A percentile compares a stretch with the other conserved stretches of the same genome.
Evolutionary conservation across 2,113 vertebrate species (phyloP).

Genomic region (Nothobranchius furzeri): DNA sequence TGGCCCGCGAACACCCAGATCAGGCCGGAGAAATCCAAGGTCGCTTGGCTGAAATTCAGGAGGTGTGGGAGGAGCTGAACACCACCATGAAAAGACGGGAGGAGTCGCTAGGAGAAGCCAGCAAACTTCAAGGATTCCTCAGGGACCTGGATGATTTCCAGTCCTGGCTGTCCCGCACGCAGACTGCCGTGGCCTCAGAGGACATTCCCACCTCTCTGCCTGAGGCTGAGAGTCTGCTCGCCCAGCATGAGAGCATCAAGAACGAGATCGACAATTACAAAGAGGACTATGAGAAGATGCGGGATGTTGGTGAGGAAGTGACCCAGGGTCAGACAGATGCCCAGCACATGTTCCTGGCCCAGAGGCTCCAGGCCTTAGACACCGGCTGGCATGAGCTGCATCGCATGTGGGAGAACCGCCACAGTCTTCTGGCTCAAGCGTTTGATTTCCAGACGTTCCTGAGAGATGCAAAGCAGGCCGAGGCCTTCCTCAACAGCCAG

Average conservation of each 20-base stretch:
- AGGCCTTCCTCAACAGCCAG: constrained; percentile 93
- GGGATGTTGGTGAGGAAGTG: constrained; percentile 87
- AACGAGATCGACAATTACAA: constrained; percentile 92
- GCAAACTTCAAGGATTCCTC: constrained; percentile 91
- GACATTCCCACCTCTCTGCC: constrained; percentile 88
- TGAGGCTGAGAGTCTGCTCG: constrained; percentile 87
- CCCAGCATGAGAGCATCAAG: constrained; percentile 88
- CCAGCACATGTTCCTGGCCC: constrained; percentile 89
- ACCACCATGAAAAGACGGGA: constrained; percentile 86
- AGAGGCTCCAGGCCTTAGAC: constrained; percentile 90
- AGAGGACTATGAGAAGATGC: constrained; percentile 87
- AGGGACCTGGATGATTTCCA: constrained; percentile 92
- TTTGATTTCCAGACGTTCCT: constrained; percentile 91
- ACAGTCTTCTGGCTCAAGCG: constrained; percentile 87
- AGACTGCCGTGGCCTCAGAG: constrained; percentile 90
- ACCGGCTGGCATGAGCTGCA: constrained; percentile 93
- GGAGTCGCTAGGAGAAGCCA: constrained; percentile 90
- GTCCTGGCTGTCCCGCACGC: constrained; percentile 90
- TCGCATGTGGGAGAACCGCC: constrained; percentile 93
- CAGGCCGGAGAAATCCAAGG: constrained; percentile 79
- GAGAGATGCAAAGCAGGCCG: constrained; percentile 90
- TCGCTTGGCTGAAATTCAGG: constrained; percentile 81
- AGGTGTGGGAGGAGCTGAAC: constrained; percentile 88
- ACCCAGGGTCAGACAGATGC: constrained; percentile 88
- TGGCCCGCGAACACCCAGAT: constrained; percentile 83